Evolutionary conservation across 2,797 vertebrate species (phyloP), one percentile per base, ranked within the genome.

Genomic region (Eleutherodactylus coqui): DNA sequence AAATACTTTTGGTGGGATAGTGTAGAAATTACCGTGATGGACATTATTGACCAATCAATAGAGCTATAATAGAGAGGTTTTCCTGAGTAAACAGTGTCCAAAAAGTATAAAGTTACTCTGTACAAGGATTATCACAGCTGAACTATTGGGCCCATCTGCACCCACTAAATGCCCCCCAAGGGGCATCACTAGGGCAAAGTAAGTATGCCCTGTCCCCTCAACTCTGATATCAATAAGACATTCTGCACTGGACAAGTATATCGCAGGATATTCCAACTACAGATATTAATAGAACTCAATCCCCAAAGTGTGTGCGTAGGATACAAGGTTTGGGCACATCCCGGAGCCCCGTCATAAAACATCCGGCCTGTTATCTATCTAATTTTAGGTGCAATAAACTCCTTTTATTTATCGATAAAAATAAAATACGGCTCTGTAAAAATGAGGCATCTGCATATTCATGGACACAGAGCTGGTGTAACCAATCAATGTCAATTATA

Each of bases 401-500:
- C 13, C 75, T 34, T 75, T 86, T 75, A 64, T 75, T 81, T 86
- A 81, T 75, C 47, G 45, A 38, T 49, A 47, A 72, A 29, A 75
- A 86, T 76, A 86, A 82, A 86, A 64, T 64, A 38, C 53, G 11
- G 19, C 43, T 36, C 47, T 19, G 58, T 76, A 64, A 38, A 82
- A 62, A 82, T 36, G 19, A 49, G 79, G 70, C 79, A 82, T 86
- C 85, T 86, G 79, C 85, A 86, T 82, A 76, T 82, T 86, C 79
- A 86, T 82, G 45, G 79, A 1, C 70, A n/a, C 36, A 62, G 79
- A 60, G 76, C 75, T 72, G 62, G 45, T 27, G 76, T 32, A 69
- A 86, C 85, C 79, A 82, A 86, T 86, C 85, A 86, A 75, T 82
- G 85, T 86, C 85, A 86, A 86, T 86, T 86, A 86, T 67, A 67